A percentile compares a stretch with the other conserved stretches of the same genome.
These are phyloP conservation scores for Lophius piscatorius DNA, from an alignment of 2,113 vertebrate genomes.

Conservation along the genomic window DNA sequence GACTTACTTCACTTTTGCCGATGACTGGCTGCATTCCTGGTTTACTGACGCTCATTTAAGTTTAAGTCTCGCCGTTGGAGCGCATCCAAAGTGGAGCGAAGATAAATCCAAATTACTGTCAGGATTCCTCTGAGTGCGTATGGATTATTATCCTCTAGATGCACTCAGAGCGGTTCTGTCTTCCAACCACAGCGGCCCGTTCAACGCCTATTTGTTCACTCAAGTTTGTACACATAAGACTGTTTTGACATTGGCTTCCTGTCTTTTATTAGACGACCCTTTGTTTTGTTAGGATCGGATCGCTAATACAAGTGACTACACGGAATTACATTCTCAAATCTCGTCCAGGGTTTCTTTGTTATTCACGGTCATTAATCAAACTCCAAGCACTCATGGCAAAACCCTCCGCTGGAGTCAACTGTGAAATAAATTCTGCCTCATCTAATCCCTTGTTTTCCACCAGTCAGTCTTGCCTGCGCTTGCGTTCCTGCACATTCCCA, in stretches of 20 bases:
- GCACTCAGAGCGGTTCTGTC: neutral
- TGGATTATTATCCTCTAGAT: conserved; percentile 32
- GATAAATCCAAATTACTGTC: conserved; percentile 38
- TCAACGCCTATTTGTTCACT: neutral
- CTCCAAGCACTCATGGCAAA: conserved; percentile 12
- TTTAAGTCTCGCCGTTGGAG: conserved; percentile 18
- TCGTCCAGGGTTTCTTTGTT: conserved; percentile 13
- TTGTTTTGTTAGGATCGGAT: neutral
- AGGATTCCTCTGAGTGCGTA: conserved; percentile 23
- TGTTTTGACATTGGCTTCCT: neutral
- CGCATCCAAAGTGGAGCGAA: conserved; percentile 8
- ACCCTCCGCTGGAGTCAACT: conserved; percentile 12
- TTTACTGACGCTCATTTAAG: conserved; percentile 16
- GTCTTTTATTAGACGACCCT: neutral
- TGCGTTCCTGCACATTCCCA: conserved; percentile 51
- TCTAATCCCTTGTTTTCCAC: conserved; percentile 17
- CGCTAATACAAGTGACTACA: neutral
- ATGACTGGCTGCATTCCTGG: conserved; percentile 20
- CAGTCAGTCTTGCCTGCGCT: conserved; percentile 24
- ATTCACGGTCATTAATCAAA: conserved; percentile 22
- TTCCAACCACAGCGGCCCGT: conserved; percentile 1
- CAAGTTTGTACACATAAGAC: neutral
- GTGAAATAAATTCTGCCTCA: conserved; percentile 17
- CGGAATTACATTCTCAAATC: neutral
- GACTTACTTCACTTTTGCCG: neutral